phyloP scores from a whole-genome alignment of 2,797 vertebrate species.

The Phalanger gymnotis region DNA sequence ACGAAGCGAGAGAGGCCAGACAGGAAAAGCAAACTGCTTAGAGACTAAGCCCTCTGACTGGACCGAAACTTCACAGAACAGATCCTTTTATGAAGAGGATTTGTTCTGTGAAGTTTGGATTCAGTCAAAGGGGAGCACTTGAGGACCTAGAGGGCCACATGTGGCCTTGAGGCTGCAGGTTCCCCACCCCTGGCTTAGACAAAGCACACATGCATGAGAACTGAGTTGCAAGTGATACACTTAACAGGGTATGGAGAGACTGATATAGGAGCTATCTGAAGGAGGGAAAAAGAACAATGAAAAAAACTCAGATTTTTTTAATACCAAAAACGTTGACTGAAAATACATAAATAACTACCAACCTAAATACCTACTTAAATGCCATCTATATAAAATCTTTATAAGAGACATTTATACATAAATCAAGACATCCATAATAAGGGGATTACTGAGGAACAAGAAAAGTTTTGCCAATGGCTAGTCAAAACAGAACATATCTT shows the following conservation, averaged over 20 bases:
- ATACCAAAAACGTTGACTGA: background rate
- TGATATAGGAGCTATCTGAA: background rate
- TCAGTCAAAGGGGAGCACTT: too few relatives aligned
- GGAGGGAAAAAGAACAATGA: background rate
- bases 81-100: too few relatives aligned
- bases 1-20: background rate
- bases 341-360: background rate
- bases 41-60: too few relatives aligned
- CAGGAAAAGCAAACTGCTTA: background rate
- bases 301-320: background rate
- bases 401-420: background rate
- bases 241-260: background rate
- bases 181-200: background rate
- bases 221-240: background rate
- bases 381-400: background rate
- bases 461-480: background rate
- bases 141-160: too few relatives aligned
- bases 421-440: background rate
- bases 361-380: background rate
- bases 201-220: background rate
- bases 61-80: too few relatives aligned
- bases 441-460: background rate
- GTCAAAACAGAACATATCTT: background rate
- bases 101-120: too few relatives aligned
- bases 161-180: too few relatives aligned